Evolutionary conservation across 2,888 invertebrate genomes (phyloP), one percentile per base, ranked within the genome.

Genomic region (Lathronympha strigana): DNA sequence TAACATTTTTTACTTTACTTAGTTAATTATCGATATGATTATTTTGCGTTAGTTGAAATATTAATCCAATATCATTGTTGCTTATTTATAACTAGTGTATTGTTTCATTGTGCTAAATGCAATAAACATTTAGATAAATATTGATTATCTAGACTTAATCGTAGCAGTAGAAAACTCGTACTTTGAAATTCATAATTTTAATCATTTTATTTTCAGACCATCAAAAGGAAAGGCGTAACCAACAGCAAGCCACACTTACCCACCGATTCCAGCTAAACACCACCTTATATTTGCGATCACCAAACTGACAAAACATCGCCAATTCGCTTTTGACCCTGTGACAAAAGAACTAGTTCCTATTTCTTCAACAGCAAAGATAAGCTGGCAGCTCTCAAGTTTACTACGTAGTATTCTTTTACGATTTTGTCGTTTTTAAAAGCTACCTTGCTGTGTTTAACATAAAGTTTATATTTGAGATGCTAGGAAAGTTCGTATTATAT

Each of bases 321-420:
- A 17, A 38, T 38, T 1, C 23, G n/a, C 23, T 21, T 43, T 4
- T 31, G 51, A 31, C n/a, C 31, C 31, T 25, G 38, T 55, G 31
- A 63, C 54, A 57, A 25, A 31, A 50, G 17, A 50, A 50, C 40
- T 23, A 57, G 63, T 63, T 63, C 63, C 57, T 63, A 63, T 49
- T 63, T 31, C 45, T 15, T 33, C 38, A 57, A 53, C 49, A 55
- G 36, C 55, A 40, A 9, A 51, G 23, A 25, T 38, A 25, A 25
- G 28, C 25, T 55, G 45, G 55, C 28, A 55, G 47, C 36, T 8
- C 36, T 23, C 47, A 9, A 15, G 0, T 21, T 36, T 17, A 4
- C 31, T 13, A 6, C 23, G 53, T n/a, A 8, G 9, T 36, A 36
- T 36, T 36, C 36, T n/a, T n/a, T n/a, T n/a, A 1, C 1, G 19